Base-by-base conservation (phyloP, 2,888 invertebrate species). In the Agrotis ipsilon region DNA sequence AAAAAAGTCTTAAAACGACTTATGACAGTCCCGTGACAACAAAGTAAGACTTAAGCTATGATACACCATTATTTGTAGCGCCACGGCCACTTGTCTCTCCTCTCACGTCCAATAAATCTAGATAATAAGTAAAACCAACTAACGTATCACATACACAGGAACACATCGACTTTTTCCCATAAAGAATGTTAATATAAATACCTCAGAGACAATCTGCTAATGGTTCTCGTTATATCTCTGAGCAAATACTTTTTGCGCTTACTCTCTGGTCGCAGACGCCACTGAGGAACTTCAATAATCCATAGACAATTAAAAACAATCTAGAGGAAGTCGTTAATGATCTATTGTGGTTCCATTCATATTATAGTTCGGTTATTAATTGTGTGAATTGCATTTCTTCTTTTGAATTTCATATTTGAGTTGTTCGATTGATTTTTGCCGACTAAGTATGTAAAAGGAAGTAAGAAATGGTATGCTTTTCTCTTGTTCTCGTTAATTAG, bases 181-280 rank as follows among this genome's bases (percentile, higher is more conserved):
- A 51, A 46, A 82, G 80, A 85, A 84, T 83, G 78, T 72, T 83
- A 85, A 83, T 83, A 75, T 75, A 82, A 85, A 83, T 82, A 78
- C 78, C 68, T 45, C 66, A 71, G 69, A 72, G 72, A 79, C 84
- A 83, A 82, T 85, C 83, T 81, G 78, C 83, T 85, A 85, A 83
- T 83, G 84, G 80, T 81, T 84, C 85, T 78, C 76, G 85, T 84
- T 85, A 82, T 65, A 77, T 73, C 71, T 69, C 68, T 48, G 65
- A 78, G 57, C 65, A 59, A 73, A 68, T 67, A 58, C 65, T 82
- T 84, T 82, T 83, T 84, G 72, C 76, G 24, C 46, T 43, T 52
- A n/a, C 54, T 58, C 61, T 63, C 54, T 60, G 60, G 59, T 66
- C 45, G 51, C 67, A 82, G 84, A 82, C 82, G 76, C 82, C 82